Conservation (phyloP, 53 echinoderm and acorn worm species). For the Pentamera pediparva region DNA sequence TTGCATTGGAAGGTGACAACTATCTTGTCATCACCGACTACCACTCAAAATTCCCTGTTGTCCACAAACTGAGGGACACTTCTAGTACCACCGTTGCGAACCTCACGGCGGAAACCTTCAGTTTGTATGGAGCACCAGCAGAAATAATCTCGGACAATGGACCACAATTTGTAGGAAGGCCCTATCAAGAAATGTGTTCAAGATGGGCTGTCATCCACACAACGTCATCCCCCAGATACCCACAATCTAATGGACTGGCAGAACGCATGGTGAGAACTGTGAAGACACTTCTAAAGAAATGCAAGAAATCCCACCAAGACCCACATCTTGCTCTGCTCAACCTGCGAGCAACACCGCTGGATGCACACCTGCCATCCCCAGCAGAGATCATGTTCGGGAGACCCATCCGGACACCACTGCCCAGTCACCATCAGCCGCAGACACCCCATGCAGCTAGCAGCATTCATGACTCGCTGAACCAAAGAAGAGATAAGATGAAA, state of each 20-base stretch:
- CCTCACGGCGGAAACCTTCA: constrained; percentile 7
- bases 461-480: not conserved
- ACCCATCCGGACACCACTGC: not conserved
- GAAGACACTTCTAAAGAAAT: constrained; percentile 46
- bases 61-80: constrained; percentile 3
- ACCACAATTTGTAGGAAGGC: constrained; percentile 47
- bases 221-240: constrained; percentile 61
- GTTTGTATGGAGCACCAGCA: constrained; percentile 34
- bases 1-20: not conserved
- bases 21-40: constrained; percentile 23
- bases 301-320: constrained; percentile 48
- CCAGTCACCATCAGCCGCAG: not conserved
- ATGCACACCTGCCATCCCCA: constrained; percentile 44
- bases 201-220: constrained; percentile 46
- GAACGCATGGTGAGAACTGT: constrained; percentile 66
- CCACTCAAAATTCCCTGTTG: constrained; percentile 9
- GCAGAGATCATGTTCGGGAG: constrained; percentile 39
- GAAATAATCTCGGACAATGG: constrained; percentile 63
- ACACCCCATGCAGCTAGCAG: not conserved
- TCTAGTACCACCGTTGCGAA: constrained; percentile 25
- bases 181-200: constrained; percentile 46
- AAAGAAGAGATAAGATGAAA: not conserved
- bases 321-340: constrained; percentile 26
- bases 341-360: constrained; percentile 45
- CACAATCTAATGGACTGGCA: constrained; percentile 50